A percentile compares a stretch with the other conserved stretches of the same genome.
Evolutionary conservation across 2,888 invertebrate species (phyloP).

Genomic region (Leucophenga montana): DNA sequence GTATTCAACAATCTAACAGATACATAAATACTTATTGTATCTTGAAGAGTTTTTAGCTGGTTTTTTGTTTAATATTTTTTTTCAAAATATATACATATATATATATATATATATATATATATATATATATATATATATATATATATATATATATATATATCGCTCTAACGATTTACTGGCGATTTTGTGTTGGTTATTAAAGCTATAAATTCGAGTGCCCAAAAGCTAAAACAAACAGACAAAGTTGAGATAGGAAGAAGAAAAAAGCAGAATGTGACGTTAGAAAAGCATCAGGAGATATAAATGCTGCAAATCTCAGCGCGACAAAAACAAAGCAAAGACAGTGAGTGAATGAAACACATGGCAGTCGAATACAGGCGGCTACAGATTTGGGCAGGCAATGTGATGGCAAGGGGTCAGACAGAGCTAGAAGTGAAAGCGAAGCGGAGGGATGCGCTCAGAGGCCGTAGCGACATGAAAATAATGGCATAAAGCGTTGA

Average conservation of each 20-base stretch:
- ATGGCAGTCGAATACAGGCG: conserved; percentile 14
- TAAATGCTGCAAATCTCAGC: conserved; percentile 38
- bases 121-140: no score
- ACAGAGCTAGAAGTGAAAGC: conserved; percentile 35
- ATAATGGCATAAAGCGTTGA: conserved; percentile 68
- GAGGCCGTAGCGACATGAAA: conserved; percentile 51
- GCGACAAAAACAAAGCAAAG: conserved; percentile 33
- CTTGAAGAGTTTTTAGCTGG: no score
- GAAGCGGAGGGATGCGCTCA: conserved; percentile 11
- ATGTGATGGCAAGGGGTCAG: conserved; percentile 39
- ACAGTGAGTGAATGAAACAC: conserved; percentile 27
- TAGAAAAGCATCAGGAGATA: conserved; percentile 1
- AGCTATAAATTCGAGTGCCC: conserved; percentile 54
- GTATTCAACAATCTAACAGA: no score
- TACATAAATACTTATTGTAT: no score
- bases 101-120: no score
- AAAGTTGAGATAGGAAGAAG: conserved; percentile 22
- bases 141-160: no score
- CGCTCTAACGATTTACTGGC: no score
- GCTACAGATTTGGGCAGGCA: conserved; percentile 23
- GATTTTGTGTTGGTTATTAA: conserved; percentile 49
- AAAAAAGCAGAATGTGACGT: background rate
- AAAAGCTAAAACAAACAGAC: conserved; percentile 28
- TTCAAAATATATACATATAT: no score
- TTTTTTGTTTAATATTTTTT: no score